Conservation (phyloP, 2,888 invertebrate species). For the Dendrolimus pini region DNA sequence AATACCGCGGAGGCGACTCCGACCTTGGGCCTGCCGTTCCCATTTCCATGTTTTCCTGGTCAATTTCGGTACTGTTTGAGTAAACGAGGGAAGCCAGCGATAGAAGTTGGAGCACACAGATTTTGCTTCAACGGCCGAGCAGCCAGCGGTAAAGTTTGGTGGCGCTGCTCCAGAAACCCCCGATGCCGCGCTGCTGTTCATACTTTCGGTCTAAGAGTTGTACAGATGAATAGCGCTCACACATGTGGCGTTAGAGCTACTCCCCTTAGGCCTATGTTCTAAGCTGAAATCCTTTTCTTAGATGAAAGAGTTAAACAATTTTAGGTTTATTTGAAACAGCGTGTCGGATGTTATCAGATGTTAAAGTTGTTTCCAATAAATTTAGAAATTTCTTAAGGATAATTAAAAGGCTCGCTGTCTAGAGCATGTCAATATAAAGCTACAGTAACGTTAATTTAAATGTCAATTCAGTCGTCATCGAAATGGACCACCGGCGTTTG, state of each 20-base stretch:
- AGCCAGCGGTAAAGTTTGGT: conserved; percentile 70
- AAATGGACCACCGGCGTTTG: conserved; percentile 43
- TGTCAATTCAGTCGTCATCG: conserved; percentile 44
- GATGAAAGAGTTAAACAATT: background rate
- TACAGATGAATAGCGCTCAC: conserved; percentile 71
- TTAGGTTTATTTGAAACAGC: background rate
- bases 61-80: conserved; percentile 70
- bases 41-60: conserved; percentile 67
- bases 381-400: background rate
- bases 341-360: background rate
- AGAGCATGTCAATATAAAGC: conserved; percentile 4
- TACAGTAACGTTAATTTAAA: conserved; percentile 6
- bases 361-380: background rate
- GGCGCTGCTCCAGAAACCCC: conserved; percentile 68
- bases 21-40: conserved; percentile 63
- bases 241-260: conserved; percentile 69
- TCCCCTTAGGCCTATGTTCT: conserved; percentile 67
- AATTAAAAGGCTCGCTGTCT: background rate
- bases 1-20: conserved; percentile 44
- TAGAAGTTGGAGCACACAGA: conserved; percentile 67
- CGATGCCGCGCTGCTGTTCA: conserved; percentile 69
- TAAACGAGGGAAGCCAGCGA: conserved; percentile 67
- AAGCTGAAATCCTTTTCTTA: conserved; percentile 12
- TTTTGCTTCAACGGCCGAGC: conserved; percentile 71
- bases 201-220: conserved; percentile 65